These are phyloP conservation scores for Sarcophaga subvicina DNA, from an alignment of 2,888 invertebrate genomes.

Conservation along the genomic window DNA sequence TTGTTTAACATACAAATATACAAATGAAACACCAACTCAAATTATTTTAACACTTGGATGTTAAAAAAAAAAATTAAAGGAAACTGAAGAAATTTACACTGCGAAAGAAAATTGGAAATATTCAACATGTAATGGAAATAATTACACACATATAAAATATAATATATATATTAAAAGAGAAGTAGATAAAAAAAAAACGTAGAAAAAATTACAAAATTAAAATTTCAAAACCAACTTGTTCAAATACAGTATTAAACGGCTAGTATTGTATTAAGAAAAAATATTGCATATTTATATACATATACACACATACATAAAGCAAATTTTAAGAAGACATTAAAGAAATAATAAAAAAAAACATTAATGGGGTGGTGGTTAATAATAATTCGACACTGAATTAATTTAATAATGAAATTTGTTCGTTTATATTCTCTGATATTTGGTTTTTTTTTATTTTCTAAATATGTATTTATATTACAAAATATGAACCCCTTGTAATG, in stretches of 20 bases:
- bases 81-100: no score
- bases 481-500: no score
- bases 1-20: neutral
- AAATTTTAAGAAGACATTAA: neutral
- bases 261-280: neutral
- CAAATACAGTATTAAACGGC: neutral
- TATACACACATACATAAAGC: neutral
- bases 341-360: neutral
- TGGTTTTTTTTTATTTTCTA: no score
- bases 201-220: neutral
- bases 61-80: neutral
- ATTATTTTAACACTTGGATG: neutral
- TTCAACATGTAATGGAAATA: neutral
- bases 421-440: no score
- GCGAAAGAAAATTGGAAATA: no score
- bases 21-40: neutral
- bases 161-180: neutral
- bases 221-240: neutral
- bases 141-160: neutral
- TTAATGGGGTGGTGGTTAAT: no score
- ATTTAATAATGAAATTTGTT: no score
- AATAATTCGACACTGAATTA: no score
- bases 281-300: neutral
- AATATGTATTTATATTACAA: no score
- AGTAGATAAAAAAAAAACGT: neutral